Evolutionary conservation across 1,140 invertebrate genomes (phyloP).

Genomic region (Stegodyphus dumicola): DNA sequence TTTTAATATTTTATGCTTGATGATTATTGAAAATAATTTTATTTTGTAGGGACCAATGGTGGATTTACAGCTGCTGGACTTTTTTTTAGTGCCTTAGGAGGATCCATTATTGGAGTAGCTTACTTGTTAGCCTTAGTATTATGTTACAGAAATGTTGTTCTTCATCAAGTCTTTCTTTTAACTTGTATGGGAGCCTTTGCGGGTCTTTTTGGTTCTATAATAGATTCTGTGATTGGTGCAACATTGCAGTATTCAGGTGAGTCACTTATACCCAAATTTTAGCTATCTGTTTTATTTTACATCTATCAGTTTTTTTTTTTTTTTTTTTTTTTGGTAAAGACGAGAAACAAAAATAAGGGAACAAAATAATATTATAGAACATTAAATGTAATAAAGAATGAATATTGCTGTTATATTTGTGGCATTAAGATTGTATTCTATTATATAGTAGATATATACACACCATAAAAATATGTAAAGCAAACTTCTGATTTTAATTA

Average conservation of each 20-base stretch:
- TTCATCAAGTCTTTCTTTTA: conserved; percentile 80
- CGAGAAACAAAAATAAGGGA: no score
- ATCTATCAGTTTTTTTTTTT: not conserved
- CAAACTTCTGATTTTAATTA: no score
- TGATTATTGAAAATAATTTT: no score
- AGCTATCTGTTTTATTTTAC: not conserved
- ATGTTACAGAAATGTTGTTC: conserved; percentile 72
- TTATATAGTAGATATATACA: no score
- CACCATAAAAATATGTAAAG: no score
- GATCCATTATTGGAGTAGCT: conserved; percentile 78
- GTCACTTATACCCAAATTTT: conserved; percentile 3
- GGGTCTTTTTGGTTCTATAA: conserved; percentile 82
- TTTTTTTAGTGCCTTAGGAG: conserved; percentile 79
- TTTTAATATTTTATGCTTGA: no score
- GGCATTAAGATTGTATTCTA: no score
- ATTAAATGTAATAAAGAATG: no score
- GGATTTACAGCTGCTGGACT: conserved; percentile 80
- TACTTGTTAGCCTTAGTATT: conserved; percentile 79
- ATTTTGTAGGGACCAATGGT: conserved; percentile 81
- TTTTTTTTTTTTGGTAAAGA: not conserved
- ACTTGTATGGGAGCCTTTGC: conserved; percentile 77
- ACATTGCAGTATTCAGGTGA: conserved; percentile 87
- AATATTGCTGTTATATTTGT: no score
- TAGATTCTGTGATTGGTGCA: conserved; percentile 88
- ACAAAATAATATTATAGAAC: no score